Percentiles rank a stretch among this genome's conserved stretches.
Evolutionary conservation across 2,113 vertebrate genomes (phyloP).

Genomic region (Silurus glanis): DNA sequence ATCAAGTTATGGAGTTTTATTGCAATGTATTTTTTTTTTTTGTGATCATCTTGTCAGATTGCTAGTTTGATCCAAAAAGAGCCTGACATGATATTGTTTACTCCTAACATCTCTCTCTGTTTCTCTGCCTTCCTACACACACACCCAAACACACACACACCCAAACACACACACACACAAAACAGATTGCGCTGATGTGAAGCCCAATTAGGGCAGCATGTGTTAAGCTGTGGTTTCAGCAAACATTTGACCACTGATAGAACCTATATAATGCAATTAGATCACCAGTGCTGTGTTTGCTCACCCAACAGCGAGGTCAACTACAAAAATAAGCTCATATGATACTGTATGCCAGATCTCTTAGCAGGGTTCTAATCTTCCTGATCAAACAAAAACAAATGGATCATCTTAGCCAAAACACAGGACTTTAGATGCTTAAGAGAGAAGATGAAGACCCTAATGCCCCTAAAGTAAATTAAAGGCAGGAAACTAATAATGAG

Average conservation of each 20-base stretch:
- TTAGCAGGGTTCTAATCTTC: slow-evolving; percentile 23
- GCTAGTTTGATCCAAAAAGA: not conserved
- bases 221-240: slow-evolving; percentile 50
- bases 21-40: no score
- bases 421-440: not conserved
- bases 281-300: slow-evolving; percentile 41
- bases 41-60: not conserved
- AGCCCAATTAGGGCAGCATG: slow-evolving; percentile 40
- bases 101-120: not conserved
- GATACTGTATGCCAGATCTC: slow-evolving; percentile 25
- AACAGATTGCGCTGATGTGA: slow-evolving; percentile 15
- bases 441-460: not conserved
- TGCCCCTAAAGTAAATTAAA: not conserved
- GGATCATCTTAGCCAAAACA: not conserved
- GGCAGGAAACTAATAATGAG: not conserved
- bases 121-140: slow-evolving; percentile 3
- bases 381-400: slow-evolving; percentile 36
- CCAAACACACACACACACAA: slow-evolving; percentile 11
- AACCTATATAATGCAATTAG: slow-evolving; percentile 46
- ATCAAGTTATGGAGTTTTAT: not conserved
- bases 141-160: slow-evolving; percentile 23
- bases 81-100: slow-evolving; percentile 14
- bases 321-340: slow-evolving; percentile 34
- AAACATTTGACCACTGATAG: slow-evolving; percentile 46
- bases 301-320: slow-evolving; percentile 37